Evolutionary conservation across 2,888 invertebrate species (phyloP).

Genomic region (Smittia sp.): DNA sequence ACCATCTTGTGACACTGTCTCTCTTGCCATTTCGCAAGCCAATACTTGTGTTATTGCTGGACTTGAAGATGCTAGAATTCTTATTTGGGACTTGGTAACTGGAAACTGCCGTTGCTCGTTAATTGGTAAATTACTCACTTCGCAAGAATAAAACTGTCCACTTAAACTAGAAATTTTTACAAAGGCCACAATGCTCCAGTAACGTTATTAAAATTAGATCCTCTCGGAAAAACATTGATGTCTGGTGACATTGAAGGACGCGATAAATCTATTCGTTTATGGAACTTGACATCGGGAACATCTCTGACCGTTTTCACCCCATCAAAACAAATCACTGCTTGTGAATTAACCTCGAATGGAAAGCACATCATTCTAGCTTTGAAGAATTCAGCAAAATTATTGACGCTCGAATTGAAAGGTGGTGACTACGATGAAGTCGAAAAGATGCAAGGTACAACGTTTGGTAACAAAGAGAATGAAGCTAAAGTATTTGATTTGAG

Average conservation of each 20-base stretch:
- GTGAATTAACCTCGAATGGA: constrained; percentile 74
- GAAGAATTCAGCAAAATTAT: constrained; percentile 63
- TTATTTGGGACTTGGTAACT: constrained; percentile 84
- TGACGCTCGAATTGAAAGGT: constrained; percentile 61
- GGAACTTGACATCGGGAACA: constrained; percentile 77
- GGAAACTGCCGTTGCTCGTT: constrained; percentile 53
- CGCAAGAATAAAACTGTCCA: constrained; percentile 57
- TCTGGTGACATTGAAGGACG: constrained; percentile 70
- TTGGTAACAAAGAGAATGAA: constrained; percentile 59
- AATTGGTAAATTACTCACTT: constrained; percentile 15
- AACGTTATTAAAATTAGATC: constrained; percentile 69
- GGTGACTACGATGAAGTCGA: constrained; percentile 45
- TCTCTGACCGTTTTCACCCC: constrained; percentile 77
- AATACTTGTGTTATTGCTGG: constrained; percentile 82
- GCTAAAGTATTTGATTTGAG: constrained; percentile 61
- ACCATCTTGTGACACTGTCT: constrained; percentile 76
- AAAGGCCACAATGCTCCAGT: constrained; percentile 78
- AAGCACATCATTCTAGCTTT: constrained; percentile 67
- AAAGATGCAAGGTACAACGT: constrained; percentile 49
- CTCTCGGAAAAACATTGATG: constrained; percentile 68
- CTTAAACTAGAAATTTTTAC: no score
- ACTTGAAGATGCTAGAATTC: constrained; percentile 74
- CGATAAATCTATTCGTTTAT: constrained; percentile 74
- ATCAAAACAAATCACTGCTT: constrained; percentile 68
- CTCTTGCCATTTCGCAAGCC: constrained; percentile 80